Percentiles rank a stretch among this genome's conserved stretches.
phyloP scores from a whole-genome alignment of 2,113 vertebrate species.

The Podilymbus podiceps region DNA sequence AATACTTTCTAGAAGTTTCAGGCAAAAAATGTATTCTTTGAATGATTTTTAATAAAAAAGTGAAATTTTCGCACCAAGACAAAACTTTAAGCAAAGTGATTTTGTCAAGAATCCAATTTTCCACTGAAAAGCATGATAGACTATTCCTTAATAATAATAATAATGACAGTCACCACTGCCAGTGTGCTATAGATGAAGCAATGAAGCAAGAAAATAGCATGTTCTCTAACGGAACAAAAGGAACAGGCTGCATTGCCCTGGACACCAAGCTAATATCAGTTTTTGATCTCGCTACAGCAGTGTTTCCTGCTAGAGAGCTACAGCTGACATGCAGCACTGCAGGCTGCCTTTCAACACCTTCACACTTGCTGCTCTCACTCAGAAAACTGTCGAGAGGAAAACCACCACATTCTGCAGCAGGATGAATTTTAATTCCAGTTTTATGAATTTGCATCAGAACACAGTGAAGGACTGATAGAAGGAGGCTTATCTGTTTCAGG shows the following conservation, averaged over 20 bases:
- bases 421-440: constrained; percentile 43
- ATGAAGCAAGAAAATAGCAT: background rate
- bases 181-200: constrained; percentile 8
- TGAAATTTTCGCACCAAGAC: background rate
- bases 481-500: background rate
- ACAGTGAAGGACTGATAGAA: background rate
- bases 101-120: constrained; percentile 52
- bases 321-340: constrained; percentile 41
- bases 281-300: constrained; percentile 28
- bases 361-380: constrained; percentile 56
- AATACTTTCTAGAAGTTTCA: background rate
- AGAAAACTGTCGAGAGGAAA: constrained; percentile 41
- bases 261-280: background rate
- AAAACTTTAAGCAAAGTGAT: background rate
- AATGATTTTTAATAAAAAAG: background rate
- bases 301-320: constrained; percentile 7
- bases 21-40: background rate
- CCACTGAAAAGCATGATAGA: background rate
- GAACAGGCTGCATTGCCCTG: background rate
- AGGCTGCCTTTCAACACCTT: constrained; percentile 65
- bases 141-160: constrained; percentile 11
- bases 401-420: constrained; percentile 33
- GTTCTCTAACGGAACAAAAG: background rate
- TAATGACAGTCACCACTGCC: background rate
- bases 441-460: constrained; percentile 25